Percentiles rank a stretch among this genome's conserved stretches.
phyloP scores from a whole-genome alignment of 2,888 invertebrate species.

The Eupithecia tripunctaria region DNA sequence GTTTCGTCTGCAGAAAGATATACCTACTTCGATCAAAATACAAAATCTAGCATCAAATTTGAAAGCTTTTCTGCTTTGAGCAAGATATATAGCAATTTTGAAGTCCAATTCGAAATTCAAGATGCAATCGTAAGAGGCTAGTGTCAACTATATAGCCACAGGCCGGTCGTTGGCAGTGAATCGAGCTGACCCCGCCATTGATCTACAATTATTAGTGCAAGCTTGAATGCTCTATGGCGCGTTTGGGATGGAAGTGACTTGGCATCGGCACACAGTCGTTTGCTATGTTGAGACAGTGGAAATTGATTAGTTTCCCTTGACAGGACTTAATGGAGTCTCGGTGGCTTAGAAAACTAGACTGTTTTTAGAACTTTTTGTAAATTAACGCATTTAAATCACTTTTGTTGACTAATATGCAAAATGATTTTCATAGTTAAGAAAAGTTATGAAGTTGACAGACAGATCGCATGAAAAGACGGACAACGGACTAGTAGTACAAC shows the following conservation, averaged over 20 bases:
- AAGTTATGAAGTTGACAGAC: not conserved
- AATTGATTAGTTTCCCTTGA: slow-evolving; percentile 15
- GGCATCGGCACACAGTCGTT: slow-evolving; percentile 8
- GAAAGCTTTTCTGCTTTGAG: not conserved
- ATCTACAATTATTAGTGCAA: slow-evolving; percentile 63
- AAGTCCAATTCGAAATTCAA: slow-evolving; percentile 24
- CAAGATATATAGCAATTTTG: not conserved
- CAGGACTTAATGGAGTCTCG: not conserved
- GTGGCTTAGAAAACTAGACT: not conserved
- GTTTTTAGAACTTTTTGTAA: not conserved
- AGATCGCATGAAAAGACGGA: not conserved
- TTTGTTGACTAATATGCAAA: too few species aligned
- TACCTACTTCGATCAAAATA: not conserved
- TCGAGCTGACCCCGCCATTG: slow-evolving; percentile 59
- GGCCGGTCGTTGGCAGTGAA: slow-evolving; percentile 57
- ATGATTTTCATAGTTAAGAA: too few species aligned
- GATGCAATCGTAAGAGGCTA: slow-evolving; percentile 38
- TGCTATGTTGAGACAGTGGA: slow-evolving; percentile 12
- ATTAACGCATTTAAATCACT: not conserved
- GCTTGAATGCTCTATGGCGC: slow-evolving; percentile 45
- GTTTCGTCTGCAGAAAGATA: not conserved
- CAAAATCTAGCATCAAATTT: not conserved
- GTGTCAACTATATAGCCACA: slow-evolving; percentile 55
- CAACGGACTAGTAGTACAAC: not conserved
- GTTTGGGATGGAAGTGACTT: slow-evolving; percentile 38